These are phyloP conservation scores for Stratiomys singularior DNA, from an alignment of 2,888 invertebrate genomes.

Conservation along the genomic window DNA sequence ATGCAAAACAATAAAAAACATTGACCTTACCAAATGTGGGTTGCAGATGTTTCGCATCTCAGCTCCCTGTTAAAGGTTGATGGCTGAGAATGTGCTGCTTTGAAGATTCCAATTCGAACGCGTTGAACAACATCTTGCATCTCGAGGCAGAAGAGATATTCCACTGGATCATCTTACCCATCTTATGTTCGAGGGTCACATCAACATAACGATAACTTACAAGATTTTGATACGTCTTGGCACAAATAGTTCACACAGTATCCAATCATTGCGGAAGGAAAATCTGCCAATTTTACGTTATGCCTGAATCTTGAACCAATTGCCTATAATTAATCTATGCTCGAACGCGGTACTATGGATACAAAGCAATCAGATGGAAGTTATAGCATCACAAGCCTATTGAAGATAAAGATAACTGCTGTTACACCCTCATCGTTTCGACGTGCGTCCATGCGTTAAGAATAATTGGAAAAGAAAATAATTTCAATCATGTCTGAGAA, in stretches of 20 bases:
- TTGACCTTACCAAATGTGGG: slow-evolving; percentile 40
- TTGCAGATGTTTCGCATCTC: slow-evolving; percentile 38
- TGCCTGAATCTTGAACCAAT: too few species aligned
- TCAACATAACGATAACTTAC: slow-evolving; percentile 41
- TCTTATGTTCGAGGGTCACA: slow-evolving; percentile 34
- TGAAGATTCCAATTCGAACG: too few species aligned
- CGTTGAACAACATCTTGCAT: neutral
- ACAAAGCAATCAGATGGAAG: too few species aligned
- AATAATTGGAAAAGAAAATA: neutral
- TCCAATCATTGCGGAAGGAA: too few species aligned
- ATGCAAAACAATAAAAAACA: slow-evolving; percentile 35
- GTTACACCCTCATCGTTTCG: too few species aligned
- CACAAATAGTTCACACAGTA: neutral
- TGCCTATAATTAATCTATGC: too few species aligned
- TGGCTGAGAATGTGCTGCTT: too few species aligned
- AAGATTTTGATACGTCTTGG: neutral
- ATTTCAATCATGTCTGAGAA: too few species aligned
- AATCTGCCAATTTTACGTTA: too few species aligned
- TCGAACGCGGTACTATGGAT: too few species aligned
- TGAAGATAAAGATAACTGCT: too few species aligned
- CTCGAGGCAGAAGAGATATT: neutral
- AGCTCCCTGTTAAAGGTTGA: neutral
- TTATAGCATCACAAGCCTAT: too few species aligned
- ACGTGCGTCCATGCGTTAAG: neutral
- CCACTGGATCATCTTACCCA: slow-evolving; percentile 35